Conservation (phyloP, 1,140 invertebrate genomes). For the Melitaea cinxia region DNA sequence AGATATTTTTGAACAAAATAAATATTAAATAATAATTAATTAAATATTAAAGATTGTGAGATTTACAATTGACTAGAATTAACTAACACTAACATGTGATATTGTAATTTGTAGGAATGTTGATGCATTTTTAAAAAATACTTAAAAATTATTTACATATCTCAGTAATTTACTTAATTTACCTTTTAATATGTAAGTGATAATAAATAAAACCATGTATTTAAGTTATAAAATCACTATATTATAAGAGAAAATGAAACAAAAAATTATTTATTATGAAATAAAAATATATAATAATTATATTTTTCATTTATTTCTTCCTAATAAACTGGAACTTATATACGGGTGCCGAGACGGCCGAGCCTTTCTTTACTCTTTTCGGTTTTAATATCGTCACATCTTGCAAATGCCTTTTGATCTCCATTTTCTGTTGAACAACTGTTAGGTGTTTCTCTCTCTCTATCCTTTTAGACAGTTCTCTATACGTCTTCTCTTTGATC, state of each 20-base stretch:
- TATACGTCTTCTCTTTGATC: slow-evolving; percentile 86
- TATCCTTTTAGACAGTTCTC: slow-evolving; percentile 90
- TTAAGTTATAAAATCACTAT: slow-evolving; percentile 8
- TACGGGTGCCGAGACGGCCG: slow-evolving; percentile 88
- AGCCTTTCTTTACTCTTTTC: slow-evolving; percentile 85
- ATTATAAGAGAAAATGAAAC: slow-evolving; percentile 20
- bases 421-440: slow-evolving; percentile 92
- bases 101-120: slow-evolving; percentile 11
- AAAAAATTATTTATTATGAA: slow-evolving; percentile 43
- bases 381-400: slow-evolving; percentile 85
- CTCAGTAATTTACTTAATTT: slow-evolving; percentile 4
- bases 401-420: slow-evolving; percentile 88
- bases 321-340: slow-evolving; percentile 94
- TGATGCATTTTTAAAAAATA: slow-evolving; percentile 18
- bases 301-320: slow-evolving; percentile 84
- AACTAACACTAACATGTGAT: slow-evolving; percentile 20
- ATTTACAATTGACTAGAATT: neutral
- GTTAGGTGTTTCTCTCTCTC: slow-evolving; percentile 91
- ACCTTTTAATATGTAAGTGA: neutral
- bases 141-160: neutral
- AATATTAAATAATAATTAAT: neutral
- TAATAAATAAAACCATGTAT: slow-evolving; percentile 5
- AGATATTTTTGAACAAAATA: neutral
- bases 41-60: neutral
- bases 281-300: slow-evolving; percentile 34